phyloP scores from a whole-genome alignment of 1,140 invertebrate species.

The Drosophila micromelanica region DNA sequence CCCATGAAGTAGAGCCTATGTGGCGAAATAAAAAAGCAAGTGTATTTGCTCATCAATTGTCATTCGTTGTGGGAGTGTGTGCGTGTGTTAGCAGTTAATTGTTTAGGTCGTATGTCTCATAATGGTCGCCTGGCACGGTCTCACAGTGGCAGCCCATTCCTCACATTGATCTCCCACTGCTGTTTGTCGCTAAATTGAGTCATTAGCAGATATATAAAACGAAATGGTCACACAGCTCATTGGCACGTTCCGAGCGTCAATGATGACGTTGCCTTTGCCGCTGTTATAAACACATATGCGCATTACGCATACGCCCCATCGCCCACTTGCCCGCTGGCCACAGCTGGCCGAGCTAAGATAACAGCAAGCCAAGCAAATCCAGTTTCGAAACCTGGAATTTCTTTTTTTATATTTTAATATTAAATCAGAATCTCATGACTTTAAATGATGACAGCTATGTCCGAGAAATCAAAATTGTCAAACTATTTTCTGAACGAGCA shows the following conservation, averaged over 20 bases:
- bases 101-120: conserved; percentile 66
- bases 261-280: conserved; percentile 40
- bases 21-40: conserved; percentile 27
- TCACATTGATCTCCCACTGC: not conserved
- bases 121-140: conserved; percentile 30
- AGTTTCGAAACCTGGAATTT: not conserved
- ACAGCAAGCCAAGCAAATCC: conserved; percentile 1
- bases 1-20: not conserved
- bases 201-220: conserved; percentile 77
- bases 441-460: no score
- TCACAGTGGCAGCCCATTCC: not conserved
- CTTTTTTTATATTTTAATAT: no score
- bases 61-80: conserved; percentile 19
- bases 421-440: no score
- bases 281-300: conserved; percentile 37
- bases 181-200: conserved; percentile 74
- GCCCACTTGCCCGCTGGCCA: not conserved
- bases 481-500: no score
- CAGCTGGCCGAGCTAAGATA: conserved; percentile 2
- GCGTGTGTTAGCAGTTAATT: conserved; percentile 67
- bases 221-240: conserved; percentile 75
- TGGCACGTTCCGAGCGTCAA: conserved; percentile 67
- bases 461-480: no score
- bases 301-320: conserved; percentile 44
- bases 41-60: conserved; percentile 40